These are phyloP conservation scores for Sphaeridia pumilis DNA, from an alignment of 2,888 invertebrate species.

Conservation along the genomic window DNA sequence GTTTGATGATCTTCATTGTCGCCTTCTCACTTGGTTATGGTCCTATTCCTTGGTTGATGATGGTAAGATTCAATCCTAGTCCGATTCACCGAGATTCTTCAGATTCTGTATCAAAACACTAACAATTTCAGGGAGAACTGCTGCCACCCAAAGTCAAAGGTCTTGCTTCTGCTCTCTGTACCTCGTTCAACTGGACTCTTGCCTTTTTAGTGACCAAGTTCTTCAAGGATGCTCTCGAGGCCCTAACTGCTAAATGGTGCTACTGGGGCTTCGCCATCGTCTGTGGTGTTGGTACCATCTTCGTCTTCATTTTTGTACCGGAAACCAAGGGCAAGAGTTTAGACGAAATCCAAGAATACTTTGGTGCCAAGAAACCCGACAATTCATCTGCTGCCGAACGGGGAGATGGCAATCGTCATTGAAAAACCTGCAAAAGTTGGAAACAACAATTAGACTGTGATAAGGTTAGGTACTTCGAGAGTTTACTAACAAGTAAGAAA, in stretches of 20 bases:
- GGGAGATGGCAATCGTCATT: too few species aligned
- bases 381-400: too few species aligned
- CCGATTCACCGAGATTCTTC: too few species aligned
- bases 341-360: slow-evolving; percentile 4
- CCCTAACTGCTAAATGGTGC: slow-evolving; percentile 26
- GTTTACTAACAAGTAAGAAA: too few species aligned
- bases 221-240: slow-evolving; percentile 38
- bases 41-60: slow-evolving; percentile 73
- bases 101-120: too few species aligned
- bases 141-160: slow-evolving; percentile 57
- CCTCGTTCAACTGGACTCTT: slow-evolving; percentile 61
- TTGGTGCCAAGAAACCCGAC: too few species aligned
- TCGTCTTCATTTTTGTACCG: slow-evolving; percentile 26
- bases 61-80: too few species aligned
- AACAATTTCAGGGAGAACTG: slow-evolving; percentile 54
- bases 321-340: slow-evolving; percentile 27
- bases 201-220: slow-evolving; percentile 48
- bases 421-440: too few species aligned
- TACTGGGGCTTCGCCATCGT: slow-evolving; percentile 33
- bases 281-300: slow-evolving; percentile 25
- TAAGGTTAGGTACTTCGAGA: too few species aligned
- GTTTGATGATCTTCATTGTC: slow-evolving; percentile 63
- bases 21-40: slow-evolving; percentile 71
- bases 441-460: too few species aligned
- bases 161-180: slow-evolving; percentile 42